A percentile compares a stretch with the other conserved stretches of the same genome.
These are phyloP conservation scores for Sminthurides aquaticus DNA, from an alignment of 2,888 invertebrate species.

Conservation along the genomic window DNA sequence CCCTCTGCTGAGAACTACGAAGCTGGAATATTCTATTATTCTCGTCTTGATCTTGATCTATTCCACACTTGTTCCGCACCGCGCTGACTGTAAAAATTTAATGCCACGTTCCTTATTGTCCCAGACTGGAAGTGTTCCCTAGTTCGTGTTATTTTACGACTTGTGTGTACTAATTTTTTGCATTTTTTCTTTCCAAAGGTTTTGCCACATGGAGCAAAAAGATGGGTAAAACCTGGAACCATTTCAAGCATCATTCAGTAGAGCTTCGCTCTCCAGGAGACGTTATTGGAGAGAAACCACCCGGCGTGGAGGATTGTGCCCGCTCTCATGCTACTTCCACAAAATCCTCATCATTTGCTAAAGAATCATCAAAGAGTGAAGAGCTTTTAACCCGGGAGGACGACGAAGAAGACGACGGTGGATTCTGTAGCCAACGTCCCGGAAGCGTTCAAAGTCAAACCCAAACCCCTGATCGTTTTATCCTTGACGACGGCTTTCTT, in stretches of 20 bases:
- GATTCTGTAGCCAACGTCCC: background rate
- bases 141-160: too few species aligned
- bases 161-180: constrained; percentile 9
- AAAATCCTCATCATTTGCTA: too few species aligned
- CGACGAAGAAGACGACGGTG: background rate
- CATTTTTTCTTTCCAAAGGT: constrained; percentile 23
- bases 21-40: too few species aligned
- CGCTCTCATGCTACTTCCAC: background rate
- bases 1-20: too few species aligned
- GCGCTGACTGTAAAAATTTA: too few species aligned
- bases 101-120: too few species aligned
- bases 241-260: constrained; percentile 33
- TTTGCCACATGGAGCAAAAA: constrained; percentile 43
- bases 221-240: constrained; percentile 43
- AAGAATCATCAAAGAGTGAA: background rate
- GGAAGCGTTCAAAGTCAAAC: background rate
- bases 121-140: too few species aligned
- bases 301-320: background rate
- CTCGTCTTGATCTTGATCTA: too few species aligned
- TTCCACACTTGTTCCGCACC: too few species aligned
- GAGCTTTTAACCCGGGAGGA: background rate
- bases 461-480: background rate
- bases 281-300: background rate
- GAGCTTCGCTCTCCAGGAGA: constrained; percentile 24
- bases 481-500: background rate